Evolutionary conservation across 1,140 invertebrate genomes (phyloP), one percentile per base, ranked within the genome.

Genomic region (Aricia agestis): DNA sequence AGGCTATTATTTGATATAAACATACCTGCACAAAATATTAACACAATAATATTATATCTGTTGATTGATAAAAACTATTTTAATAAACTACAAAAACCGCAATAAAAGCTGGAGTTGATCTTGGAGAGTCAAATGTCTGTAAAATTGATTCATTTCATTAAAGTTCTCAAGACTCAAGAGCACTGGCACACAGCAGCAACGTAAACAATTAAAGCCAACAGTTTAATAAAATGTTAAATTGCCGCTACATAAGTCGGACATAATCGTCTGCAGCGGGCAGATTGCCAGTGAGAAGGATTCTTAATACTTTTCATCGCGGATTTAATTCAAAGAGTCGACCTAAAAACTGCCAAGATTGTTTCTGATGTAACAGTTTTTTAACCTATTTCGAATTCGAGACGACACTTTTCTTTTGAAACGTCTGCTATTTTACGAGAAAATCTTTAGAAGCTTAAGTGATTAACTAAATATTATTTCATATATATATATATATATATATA

Each of bases 191-290:
- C 45, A 42, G 11, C 41, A 42, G 17, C n/a, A 63, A 25, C 18
- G 17, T 59, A 63, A 63, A 63, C 59, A 63, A 63, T 63, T 63
- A 63, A 63, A 25, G 19, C 59, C 18, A 66, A 42, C 69, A 71
- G 70, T 76, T 72, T 74, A 75, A 77, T 75, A 73, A 70, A 76
- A 78, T 74, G 77, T 77, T 75, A 77, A 74, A 58, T 70, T 66
- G 57, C 66, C 63, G 72, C 68, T n/a, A 69, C 52, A 76, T 81
- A 81, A 82, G 70, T 84, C 79, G 79, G 79, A 73, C 74, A 78
- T 81, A 78, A 83, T 81, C 79, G 79, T 77, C 78, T 58, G 76
- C 67, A 74, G 73, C 77, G 82, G 82, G 82, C 82, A 45, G 66
- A 10, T 32, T 42, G 82, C 82, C 82, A 82, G 71, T 68, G 72